These are phyloP conservation scores for Indri indri DNA, from an alignment of 2,113 vertebrate genomes.

Conservation along the genomic window DNA sequence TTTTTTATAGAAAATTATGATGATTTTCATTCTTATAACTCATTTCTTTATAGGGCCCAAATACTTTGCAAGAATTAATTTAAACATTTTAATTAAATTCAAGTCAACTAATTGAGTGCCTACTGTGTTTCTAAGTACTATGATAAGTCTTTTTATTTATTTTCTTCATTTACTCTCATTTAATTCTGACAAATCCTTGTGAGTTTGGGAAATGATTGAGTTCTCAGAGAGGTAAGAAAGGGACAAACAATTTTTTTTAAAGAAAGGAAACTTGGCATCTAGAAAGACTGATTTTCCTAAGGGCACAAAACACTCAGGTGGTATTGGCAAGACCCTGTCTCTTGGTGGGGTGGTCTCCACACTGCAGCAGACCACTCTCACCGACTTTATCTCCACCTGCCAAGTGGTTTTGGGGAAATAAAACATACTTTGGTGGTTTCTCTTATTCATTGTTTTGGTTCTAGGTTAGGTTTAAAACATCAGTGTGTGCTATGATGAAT, in stretches of 20 bases:
- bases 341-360: neutral
- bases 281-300: neutral
- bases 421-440: neutral
- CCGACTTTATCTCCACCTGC: no score
- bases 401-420: neutral
- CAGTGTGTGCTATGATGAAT: neutral
- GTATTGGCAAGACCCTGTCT: neutral
- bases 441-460: neutral
- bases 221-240: neutral
- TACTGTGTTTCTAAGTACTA: slow-evolving; percentile 1
- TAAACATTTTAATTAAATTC: neutral
- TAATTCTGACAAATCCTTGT: neutral
- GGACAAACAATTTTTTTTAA: neutral
- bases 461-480: neutral
- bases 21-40: slow-evolving; percentile 8
- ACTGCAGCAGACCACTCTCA: fast-evolving
- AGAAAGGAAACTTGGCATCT: neutral
- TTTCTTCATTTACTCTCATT: slow-evolving; percentile 26
- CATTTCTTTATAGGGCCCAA: neutral
- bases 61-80: neutral
- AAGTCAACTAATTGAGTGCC: neutral
- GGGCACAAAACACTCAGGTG: neutral
- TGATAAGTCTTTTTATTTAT: neutral
- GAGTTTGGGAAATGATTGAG: slow-evolving; percentile 6
- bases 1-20: neutral